A percentile compares a stretch with the other conserved stretches of the same genome.
Conservation (phyloP, 2,888 invertebrate species). For the Oscheius sp. region DNA sequence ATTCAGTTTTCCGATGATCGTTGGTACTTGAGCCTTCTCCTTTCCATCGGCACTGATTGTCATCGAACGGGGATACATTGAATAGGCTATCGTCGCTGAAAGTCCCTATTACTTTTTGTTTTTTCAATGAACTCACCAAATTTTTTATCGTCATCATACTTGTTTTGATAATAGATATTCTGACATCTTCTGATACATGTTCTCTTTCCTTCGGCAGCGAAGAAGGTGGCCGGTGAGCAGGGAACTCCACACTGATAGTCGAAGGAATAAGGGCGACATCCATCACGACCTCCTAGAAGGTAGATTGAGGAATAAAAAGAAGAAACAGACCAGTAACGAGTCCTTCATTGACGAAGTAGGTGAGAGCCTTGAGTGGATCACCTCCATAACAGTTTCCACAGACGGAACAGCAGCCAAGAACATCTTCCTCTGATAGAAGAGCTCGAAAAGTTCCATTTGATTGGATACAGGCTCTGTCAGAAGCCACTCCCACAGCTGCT, state of each 20-base stretch:
- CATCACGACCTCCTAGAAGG: conserved; percentile 62
- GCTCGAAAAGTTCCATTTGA: conserved; percentile 64
- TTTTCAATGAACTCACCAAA: conserved; percentile 43
- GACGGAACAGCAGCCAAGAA: conserved; percentile 66
- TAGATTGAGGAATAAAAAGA: background rate
- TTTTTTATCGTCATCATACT: conserved; percentile 66
- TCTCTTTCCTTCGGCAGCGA: conserved; percentile 60
- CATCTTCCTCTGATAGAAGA: conserved; percentile 55
- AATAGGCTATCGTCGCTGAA: conserved; percentile 67
- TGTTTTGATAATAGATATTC: conserved; percentile 65
- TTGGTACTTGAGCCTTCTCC: conserved; percentile 60
- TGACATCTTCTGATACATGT: conserved; percentile 64
- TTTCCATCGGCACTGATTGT: conserved; percentile 66
- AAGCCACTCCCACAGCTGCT: conserved; percentile 66
- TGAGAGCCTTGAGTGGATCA: conserved; percentile 69
- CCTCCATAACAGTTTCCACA: conserved; percentile 70
- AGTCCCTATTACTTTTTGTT: background rate
- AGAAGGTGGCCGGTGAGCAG: conserved; percentile 66
- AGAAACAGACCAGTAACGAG: conserved; percentile 55
- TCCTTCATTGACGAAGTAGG: conserved; percentile 68
- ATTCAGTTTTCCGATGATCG: conserved; percentile 67
- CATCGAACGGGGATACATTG: conserved; percentile 68
- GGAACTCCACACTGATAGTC: conserved; percentile 65
- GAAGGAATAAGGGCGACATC: conserved; percentile 67
- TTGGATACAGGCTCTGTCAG: conserved; percentile 68